Evolutionary conservation across 2,888 invertebrate species (phyloP).

Genomic region (Drosophila helvetica): DNA sequence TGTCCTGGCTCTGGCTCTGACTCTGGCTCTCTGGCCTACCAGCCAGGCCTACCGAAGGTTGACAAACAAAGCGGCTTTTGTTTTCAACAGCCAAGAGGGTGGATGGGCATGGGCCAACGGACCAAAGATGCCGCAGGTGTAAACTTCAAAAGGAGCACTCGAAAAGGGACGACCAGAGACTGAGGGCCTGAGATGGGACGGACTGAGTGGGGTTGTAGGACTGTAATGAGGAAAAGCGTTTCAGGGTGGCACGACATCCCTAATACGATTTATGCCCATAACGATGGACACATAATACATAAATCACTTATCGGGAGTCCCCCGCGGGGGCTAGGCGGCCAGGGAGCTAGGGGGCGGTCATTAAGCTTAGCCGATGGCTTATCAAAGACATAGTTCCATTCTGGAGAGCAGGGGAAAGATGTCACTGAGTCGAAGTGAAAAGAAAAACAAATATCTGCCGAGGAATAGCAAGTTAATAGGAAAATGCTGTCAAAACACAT

Average conservation of each 20-base stretch:
- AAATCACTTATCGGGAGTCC: conserved; percentile 49
- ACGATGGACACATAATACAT: conserved; percentile 52
- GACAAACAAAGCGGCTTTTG: conserved; percentile 68
- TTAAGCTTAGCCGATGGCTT: conserved; percentile 32
- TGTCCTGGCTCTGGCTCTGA: not conserved
- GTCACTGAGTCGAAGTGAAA: conserved; percentile 31
- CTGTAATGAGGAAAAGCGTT: conserved; percentile 44
- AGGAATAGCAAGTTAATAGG: conserved; percentile 50
- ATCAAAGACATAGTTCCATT: conserved; percentile 31
- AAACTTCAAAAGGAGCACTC: conserved; percentile 61
- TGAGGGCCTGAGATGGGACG: not conserved
- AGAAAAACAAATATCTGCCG: conserved; percentile 47
- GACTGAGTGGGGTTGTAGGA: conserved; percentile 1
- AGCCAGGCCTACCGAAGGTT: conserved; percentile 45
- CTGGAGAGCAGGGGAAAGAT: not conserved
- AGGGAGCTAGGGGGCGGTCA: conserved; percentile 18
- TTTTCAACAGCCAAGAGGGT: conserved; percentile 39
- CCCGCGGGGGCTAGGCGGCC: not conserved
- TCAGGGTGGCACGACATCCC: conserved; percentile 21
- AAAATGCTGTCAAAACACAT: conserved; percentile 54
- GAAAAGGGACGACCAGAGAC: not conserved
- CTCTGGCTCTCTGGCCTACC: not conserved
- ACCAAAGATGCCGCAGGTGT: conserved; percentile 55
- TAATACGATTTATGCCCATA: conserved; percentile 58
- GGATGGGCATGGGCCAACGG: conserved; percentile 16